Percentiles rank a stretch among this genome's conserved stretches.
phyloP scores from a whole-genome alignment of 2,888 invertebrate genomes.

The Orthosia gracilis region DNA sequence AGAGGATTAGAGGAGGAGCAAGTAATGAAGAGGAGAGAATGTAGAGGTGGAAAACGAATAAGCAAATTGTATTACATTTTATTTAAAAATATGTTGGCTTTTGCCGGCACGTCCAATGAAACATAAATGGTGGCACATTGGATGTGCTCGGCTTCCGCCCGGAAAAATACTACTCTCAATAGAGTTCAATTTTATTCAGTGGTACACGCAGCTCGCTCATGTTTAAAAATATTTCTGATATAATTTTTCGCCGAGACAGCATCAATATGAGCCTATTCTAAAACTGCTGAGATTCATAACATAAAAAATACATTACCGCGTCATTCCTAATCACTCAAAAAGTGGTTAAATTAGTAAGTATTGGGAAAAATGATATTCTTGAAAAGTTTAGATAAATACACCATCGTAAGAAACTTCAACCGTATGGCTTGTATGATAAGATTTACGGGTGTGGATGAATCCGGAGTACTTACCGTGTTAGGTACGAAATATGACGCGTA shows the following conservation, averaged over 20 bases:
- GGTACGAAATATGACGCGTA: too few species aligned
- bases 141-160: neutral
- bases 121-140: neutral
- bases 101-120: neutral
- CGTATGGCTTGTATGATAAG: too few species aligned
- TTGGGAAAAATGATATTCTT: neutral
- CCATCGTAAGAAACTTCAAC: accelerated
- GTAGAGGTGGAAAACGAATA: neutral
- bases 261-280: neutral
- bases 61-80: neutral
- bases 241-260: neutral
- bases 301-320: conserved; percentile 34
- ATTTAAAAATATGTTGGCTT: neutral
- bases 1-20: too few species aligned
- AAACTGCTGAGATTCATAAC: conserved; percentile 8
- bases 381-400: neutral
- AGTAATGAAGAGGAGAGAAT: too few species aligned
- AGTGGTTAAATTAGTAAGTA: too few species aligned
- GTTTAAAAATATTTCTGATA: neutral
- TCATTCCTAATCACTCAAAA: neutral
- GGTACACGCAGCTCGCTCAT: neutral
- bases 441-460: too few species aligned
- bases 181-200: neutral
- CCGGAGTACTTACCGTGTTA: too few species aligned
- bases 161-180: neutral